Base-by-base conservation (phyloP, 2,113 vertebrate species). In the Alouatta palliata region DNA sequence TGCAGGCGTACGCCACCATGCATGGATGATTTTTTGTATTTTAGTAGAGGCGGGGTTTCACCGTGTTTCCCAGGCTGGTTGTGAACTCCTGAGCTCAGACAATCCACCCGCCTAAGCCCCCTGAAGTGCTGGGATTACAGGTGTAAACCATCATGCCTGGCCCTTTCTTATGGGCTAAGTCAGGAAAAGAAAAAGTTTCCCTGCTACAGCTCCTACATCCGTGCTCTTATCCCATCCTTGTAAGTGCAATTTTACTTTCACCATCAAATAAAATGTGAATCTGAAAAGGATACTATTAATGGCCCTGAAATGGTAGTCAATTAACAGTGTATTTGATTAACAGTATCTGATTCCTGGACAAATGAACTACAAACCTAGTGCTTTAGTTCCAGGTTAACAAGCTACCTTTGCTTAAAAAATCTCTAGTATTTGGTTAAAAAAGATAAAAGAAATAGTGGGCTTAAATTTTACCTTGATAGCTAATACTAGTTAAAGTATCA, bases 381-480 rank as follows among this genome's bases (percentile, higher is more conserved):
- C 37, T 85, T 92, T 75, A 27, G 14, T 66, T 89, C 76, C 17
- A 19, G 66, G 27, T 35, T 87, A 76, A 76, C n/a, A 87, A 58
- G 27, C 16, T 75, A 25, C 37, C 56, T 86, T 95, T n/a, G 27
- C 47, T 49, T 93, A 43, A 87, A 71, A 71, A 64, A 14, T 64
- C 3, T 80, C 58, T 79, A 32, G 56, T 54, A 45, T 37, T 89
- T 56, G 19, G 8, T 71, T 91, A 4, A 43, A 86, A 96, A 75
- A 45, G 20, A 85, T 47, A 37, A 54, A 82, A 86, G 35, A 71
- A 66, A 5, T 61, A 40, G 16, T 49, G 27, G 19, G 47, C 66
- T 90, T 84, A 91, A 47, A 17, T 87, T 96, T 66, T 81, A 89
- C 43, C 49, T 89, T n/a, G 21, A 40, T 76, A 73, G 75, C 81